These are phyloP conservation scores for Zonitis immaculata DNA, from an alignment of 2,888 invertebrate genomes.

Conservation along the genomic window DNA sequence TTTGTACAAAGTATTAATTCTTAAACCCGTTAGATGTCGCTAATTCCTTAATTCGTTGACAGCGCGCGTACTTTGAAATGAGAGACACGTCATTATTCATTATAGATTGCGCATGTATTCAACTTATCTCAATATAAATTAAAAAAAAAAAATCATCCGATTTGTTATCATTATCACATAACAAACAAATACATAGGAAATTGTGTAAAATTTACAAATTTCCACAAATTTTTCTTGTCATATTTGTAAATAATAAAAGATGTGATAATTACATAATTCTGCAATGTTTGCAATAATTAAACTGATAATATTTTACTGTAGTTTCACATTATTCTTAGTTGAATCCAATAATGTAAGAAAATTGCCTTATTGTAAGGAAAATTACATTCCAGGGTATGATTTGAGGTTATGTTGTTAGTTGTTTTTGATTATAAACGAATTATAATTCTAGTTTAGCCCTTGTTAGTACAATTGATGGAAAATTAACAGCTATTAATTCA, in stretches of 20 bases:
- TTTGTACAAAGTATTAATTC: no score
- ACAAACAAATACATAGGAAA: background rate
- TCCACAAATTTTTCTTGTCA: background rate
- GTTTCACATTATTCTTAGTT: background rate
- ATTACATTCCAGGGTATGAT: constrained; percentile 15
- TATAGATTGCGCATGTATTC: background rate
- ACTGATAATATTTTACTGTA: background rate
- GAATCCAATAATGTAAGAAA: background rate
- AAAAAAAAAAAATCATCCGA: background rate
- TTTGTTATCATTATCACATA: background rate
- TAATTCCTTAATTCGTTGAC: no score
- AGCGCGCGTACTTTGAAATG: no score
- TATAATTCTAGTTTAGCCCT: constrained; percentile 60
- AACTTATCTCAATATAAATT: background rate
- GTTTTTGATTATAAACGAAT: background rate
- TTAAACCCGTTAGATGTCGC: no score
- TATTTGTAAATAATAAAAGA: background rate
- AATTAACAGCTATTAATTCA: constrained; percentile 74
- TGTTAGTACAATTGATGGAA: constrained; percentile 89
- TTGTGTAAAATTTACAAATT: background rate
- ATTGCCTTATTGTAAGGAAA: constrained; percentile 20
- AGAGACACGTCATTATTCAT: background rate
- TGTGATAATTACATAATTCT: background rate
- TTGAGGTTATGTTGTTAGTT: constrained; percentile 13
- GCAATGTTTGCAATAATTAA: background rate